Evolutionary conservation across 2,797 vertebrate species (phyloP), one percentile per base, ranked within the genome.

Genomic region (Acanthiza pusilla): DNA sequence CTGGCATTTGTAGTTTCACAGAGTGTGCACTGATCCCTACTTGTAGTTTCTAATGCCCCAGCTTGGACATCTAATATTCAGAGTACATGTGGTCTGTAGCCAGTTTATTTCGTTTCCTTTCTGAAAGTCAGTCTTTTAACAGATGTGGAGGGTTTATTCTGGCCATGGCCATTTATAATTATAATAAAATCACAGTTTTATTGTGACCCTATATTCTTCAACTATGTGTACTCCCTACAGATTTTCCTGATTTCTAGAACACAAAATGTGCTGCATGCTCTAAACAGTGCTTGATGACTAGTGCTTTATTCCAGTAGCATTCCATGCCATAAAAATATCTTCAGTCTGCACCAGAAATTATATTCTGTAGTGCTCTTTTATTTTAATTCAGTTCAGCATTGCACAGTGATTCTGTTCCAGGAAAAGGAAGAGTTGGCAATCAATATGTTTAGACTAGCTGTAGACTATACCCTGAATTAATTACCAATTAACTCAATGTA

Each of bases 381-480:
- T 86, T 94, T 92, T 87, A 74, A 83, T 95, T 89, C 89, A 70
- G 53, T 58, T 96, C 47, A 5, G 58, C 9, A 12, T 42, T 75
- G 40, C 76, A 72, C 54, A 85, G 73, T 78, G 62, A 91, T 75
- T 93, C 73, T 86, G 54, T 92, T 96, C 72, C 93, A 50, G 26
- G 40, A 80, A 88, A 91, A 88, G 65, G 68, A 89, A 85, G n/a
- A 92, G 75, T 45, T 93, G 92, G 93, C 82, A 95, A 88, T 92
- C 89, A 85, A n/a, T 83, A 87, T 95, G 89, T 97, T 97, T 97
- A 92, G 89, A 89, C 81, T 96, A 61, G 83, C 84, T 80, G 67
- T 80, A 96, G 91, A 68, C 66, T 93, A 77, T 94, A 86, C 40
- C 9, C 87, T 78, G 55, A 91, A 91, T 88, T 96, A 96, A 95